These are phyloP conservation scores for Notamacropus eugenii DNA, from an alignment of 2,797 vertebrate species.

Conservation along the genomic window DNA sequence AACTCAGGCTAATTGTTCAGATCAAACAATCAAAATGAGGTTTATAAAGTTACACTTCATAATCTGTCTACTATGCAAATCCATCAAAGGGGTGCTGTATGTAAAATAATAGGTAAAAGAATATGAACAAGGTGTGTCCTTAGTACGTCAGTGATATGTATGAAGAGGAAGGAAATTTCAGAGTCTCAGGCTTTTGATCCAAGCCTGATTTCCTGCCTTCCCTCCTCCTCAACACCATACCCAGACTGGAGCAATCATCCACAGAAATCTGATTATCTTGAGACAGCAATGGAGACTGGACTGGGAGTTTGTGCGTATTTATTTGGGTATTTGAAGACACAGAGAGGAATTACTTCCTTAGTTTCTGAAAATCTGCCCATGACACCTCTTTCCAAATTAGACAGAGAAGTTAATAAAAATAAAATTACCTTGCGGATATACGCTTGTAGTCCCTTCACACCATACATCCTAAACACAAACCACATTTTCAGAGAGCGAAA, in stretches of 20 bases:
- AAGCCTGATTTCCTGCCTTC: background rate
- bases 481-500: slow-evolving; percentile 98
- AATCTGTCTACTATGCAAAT: background rate
- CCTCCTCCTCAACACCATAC: background rate
- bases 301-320: background rate
- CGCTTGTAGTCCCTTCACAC: slow-evolving; percentile 92
- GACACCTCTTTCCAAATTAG: background rate
- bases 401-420: background rate
- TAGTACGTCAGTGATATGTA: background rate
- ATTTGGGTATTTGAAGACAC: background rate
- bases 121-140: background rate
- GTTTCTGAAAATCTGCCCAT: background rate
- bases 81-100: background rate
- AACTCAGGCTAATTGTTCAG: background rate
- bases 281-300: background rate
- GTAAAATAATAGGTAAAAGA: background rate
- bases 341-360: background rate
- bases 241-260: background rate
- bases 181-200: background rate
- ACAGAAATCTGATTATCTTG: background rate
- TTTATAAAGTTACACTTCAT: background rate
- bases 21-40: background rate
- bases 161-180: background rate
- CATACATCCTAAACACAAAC: slow-evolving; percentile 97
- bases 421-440: slow-evolving; percentile 93